Conservation (phyloP, 2,113 vertebrate genomes). For the mouse (Mus musculus) region DNA sequence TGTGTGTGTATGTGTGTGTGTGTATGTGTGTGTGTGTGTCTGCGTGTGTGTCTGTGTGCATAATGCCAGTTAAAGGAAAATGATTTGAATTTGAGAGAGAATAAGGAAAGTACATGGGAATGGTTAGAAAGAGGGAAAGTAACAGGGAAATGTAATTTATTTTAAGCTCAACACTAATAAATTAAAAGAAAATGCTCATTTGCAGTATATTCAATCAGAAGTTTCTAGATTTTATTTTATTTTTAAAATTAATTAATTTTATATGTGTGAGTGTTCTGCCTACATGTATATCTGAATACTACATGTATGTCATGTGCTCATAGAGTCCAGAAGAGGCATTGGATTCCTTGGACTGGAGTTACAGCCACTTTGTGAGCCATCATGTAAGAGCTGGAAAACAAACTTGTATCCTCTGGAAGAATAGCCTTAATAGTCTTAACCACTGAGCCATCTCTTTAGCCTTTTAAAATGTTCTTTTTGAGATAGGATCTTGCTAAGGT, state of each 20-base stretch:
- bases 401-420: neutral
- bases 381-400: neutral
- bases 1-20: neutral
- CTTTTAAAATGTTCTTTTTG: neutral
- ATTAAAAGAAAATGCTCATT: conserved; percentile 12
- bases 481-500: neutral
- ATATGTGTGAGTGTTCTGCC: neutral
- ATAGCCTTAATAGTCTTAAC: neutral
- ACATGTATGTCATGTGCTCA: neutral
- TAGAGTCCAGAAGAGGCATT: neutral
- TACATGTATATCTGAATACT: neutral
- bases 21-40: neutral
- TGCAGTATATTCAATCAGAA: neutral
- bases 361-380: neutral
- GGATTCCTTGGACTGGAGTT: neutral
- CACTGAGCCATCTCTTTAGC: neutral
- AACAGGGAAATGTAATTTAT: neutral
- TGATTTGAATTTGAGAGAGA: neutral
- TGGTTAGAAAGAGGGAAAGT: neutral
- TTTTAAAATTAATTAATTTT: neutral
- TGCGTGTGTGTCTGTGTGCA: neutral
- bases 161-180: neutral
- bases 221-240: neutral
- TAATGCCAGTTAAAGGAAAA: neutral
- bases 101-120: neutral